Evolutionary conservation across 1,140 invertebrate species (phyloP), one percentile per base, ranked within the genome.

Genomic region (Sarcophaga peregrina): DNA sequence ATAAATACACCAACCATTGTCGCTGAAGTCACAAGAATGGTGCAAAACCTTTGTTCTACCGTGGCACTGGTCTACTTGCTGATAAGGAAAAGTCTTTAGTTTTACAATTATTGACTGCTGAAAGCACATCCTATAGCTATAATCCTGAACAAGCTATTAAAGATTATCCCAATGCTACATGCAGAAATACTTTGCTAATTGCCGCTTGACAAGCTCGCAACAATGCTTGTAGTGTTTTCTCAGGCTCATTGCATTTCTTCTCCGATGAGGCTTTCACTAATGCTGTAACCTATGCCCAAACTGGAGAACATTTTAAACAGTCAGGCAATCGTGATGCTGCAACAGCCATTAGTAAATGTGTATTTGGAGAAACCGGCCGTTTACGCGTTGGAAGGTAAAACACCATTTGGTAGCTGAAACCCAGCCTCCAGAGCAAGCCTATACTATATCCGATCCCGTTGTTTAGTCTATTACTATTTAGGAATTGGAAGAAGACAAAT

Each of bases 151-250:
- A 94, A 94, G 95, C 85, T 93, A 96, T 91, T 90, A 95, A 91
- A 87, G 95, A 91, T 91, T 99, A 98, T 91, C 98, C 98, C 0
- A 96, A 98, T 92, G 97, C 97, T 82, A 95, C 99, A 87, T 98
- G 98, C 3, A 96, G 96, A 85, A 97, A 96, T 87, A 98, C 97
- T 13, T 91, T 99, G 1, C 91, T 99, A 25, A 96, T 99, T 85
- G 97, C 97, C 73, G 98, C 96, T 17, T 92, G 99, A 0, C 99
- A 99, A 92, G 98, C 99, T 5, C 93, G 99, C 83, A 99, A 99
- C 91, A 99, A 99, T 93, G 99, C 98, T 4, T 93, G 99, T 85
- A 97, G 99, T 84, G 93, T 99, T 0, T 98, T 99, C 91, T 97
- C 98, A 86, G 99, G 98, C 0, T 99, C 98, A 0, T 88, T 99